phyloP scores from a whole-genome alignment of 2,888 invertebrate species.

The Metellina segmentata region DNA sequence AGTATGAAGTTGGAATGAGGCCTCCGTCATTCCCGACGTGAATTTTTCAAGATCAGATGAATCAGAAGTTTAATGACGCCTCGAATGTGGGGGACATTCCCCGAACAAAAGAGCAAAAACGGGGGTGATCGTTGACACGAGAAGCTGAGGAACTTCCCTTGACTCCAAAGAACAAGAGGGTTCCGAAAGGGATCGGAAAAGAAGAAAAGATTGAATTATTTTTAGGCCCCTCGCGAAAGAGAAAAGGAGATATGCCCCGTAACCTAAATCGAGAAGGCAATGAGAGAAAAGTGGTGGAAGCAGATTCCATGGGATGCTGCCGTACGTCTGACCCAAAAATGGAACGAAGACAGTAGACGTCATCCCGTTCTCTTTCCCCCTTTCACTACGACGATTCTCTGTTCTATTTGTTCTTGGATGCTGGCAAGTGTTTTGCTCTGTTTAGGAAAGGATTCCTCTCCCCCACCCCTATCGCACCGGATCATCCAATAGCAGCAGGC shows the following conservation, averaged over 20 bases:
- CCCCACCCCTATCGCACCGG: constrained; percentile 46
- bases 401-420: constrained; percentile 76
- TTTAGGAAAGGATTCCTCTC: constrained; percentile 72
- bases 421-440: constrained; percentile 76
- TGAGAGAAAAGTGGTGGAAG: constrained; percentile 75
- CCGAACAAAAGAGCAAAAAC: background rate
- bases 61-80: constrained; percentile 62
- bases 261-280: constrained; percentile 75
- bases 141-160: constrained; percentile 40
- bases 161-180: constrained; percentile 31
- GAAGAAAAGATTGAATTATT: constrained; percentile 67
- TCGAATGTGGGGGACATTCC: constrained; percentile 24
- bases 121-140: constrained; percentile 58
- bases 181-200: constrained; percentile 45
- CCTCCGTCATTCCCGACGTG: background rate
- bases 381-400: constrained; percentile 57
- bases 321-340: constrained; percentile 75
- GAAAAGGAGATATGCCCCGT: constrained; percentile 55
- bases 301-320: constrained; percentile 74
- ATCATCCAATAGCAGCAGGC: constrained; percentile 73
- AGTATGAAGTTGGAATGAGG: background rate
- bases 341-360: constrained; percentile 71
- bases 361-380: constrained; percentile 72
- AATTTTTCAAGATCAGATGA: constrained; percentile 67
- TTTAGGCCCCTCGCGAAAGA: constrained; percentile 59